phyloP scores from a whole-genome alignment of 2,113 vertebrate genomes.

The Harpagus bidentatus region DNA sequence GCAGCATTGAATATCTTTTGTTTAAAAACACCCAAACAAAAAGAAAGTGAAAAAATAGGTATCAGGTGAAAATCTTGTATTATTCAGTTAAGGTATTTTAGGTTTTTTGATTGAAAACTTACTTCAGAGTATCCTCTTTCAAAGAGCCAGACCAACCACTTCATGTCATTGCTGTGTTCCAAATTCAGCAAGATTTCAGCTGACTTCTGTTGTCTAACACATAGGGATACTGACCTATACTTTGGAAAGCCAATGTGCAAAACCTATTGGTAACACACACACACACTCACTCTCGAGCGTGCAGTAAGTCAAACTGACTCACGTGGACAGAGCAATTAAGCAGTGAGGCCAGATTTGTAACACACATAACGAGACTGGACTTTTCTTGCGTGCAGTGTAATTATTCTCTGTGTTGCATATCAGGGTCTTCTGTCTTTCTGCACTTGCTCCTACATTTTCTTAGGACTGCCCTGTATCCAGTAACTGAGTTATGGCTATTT shows the following conservation, averaged over 20 bases:
- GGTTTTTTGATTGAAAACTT: neutral
- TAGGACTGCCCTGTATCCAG: neutral
- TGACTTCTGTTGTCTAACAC: neutral
- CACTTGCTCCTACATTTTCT: neutral
- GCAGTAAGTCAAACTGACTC: neutral
- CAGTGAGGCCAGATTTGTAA: neutral
- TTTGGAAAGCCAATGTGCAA: neutral
- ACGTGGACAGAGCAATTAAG: neutral
- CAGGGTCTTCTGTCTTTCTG: neutral
- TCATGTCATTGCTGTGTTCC: neutral
- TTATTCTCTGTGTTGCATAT: neutral
- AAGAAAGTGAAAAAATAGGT: neutral
- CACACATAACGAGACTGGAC: accelerated
- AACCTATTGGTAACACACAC: neutral
- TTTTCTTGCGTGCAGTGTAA: neutral
- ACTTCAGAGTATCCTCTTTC: neutral
- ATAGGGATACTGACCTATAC: neutral
- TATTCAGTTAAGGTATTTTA: neutral
- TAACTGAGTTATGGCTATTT: neutral
- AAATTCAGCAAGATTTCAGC: neutral
- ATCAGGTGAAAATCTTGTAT: neutral
- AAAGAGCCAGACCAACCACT: neutral
- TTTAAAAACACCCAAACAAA: neutral
- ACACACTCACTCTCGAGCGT: neutral
- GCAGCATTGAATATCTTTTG: neutral